A percentile compares a stretch with the other conserved stretches of the same genome.
phyloP scores from a whole-genome alignment of 1,140 invertebrate species.

The Epicauta chinensis region DNA sequence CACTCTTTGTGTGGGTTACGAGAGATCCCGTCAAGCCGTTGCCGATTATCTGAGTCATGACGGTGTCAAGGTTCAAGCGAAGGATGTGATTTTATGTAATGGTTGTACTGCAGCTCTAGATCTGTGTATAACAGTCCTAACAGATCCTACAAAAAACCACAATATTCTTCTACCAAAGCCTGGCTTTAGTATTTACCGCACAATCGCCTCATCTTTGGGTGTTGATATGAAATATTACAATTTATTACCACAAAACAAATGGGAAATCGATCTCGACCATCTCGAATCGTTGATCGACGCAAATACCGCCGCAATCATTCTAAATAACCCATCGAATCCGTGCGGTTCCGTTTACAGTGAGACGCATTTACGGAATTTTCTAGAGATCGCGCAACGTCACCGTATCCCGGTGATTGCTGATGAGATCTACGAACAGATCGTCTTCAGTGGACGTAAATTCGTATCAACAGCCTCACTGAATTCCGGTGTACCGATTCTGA shows the following conservation, averaged over 20 bases:
- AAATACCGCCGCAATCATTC: constrained; percentile 82
- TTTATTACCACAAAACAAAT: constrained; percentile 77
- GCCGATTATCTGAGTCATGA: constrained; percentile 77
- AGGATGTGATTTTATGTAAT: constrained; percentile 89
- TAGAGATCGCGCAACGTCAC: constrained; percentile 73
- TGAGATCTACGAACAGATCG: constrained; percentile 94
- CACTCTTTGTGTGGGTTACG: constrained; percentile 69
- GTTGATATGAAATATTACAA: constrained; percentile 82
- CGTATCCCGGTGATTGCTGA: constrained; percentile 93
- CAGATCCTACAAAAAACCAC: constrained; percentile 72
- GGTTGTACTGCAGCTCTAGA: constrained; percentile 94
- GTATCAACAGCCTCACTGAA: constrained; percentile 78
- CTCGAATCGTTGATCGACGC: constrained; percentile 85
- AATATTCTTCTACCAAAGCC: constrained; percentile 92
- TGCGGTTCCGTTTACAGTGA: constrained; percentile 91
- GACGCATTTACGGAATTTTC: constrained; percentile 73
- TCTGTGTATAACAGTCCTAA: constrained; percentile 82
- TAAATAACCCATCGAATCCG: constrained; percentile 98
- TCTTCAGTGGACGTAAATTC: constrained; percentile 79
- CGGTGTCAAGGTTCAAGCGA: constrained; percentile 54
- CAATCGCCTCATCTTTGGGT: constrained; percentile 77
- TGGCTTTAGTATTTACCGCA: constrained; percentile 93
- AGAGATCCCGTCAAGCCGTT: constrained; percentile 70
- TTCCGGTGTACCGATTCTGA: constrained; percentile 82
- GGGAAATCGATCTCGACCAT: constrained; percentile 85